Conservation (phyloP, 2,113 vertebrate species). For the Galemys pyrenaicus region DNA sequence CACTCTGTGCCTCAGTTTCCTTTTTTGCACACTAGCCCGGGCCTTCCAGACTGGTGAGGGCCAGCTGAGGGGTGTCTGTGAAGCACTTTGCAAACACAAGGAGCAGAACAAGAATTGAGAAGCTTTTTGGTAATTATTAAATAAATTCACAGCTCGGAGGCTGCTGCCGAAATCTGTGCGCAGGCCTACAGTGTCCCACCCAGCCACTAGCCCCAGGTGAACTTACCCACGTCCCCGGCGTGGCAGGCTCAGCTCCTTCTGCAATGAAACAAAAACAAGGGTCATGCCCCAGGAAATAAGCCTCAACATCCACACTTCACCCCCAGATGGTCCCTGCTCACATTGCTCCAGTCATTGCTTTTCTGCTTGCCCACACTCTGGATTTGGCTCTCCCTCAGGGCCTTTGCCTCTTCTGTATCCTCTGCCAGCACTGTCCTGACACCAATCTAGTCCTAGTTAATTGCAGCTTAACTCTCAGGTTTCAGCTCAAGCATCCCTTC, state of each 20-base stretch:
- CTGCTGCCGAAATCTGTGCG: background rate
- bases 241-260: slow-evolving; percentile 97
- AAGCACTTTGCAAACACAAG: background rate
- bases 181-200: background rate
- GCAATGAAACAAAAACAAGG: slow-evolving; percentile 71
- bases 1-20: background rate
- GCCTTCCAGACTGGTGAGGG: background rate
- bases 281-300: background rate
- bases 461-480: background rate
- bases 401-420: background rate
- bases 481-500: background rate
- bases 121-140: background rate
- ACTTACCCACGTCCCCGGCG: slow-evolving; percentile 95
- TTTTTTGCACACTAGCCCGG: background rate
- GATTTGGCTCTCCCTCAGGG: background rate
- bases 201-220: background rate
- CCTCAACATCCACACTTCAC: background rate
- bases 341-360: background rate
- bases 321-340: background rate
- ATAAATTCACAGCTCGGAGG: background rate
- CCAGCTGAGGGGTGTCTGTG: background rate
- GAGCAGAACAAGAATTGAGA: background rate
- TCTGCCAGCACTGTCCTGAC: background rate
- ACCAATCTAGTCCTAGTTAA: background rate
- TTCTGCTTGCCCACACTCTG: background rate